These are phyloP conservation scores for Drosophila rufa DNA, from an alignment of 1,140 invertebrate genomes.

Conservation along the genomic window DNA sequence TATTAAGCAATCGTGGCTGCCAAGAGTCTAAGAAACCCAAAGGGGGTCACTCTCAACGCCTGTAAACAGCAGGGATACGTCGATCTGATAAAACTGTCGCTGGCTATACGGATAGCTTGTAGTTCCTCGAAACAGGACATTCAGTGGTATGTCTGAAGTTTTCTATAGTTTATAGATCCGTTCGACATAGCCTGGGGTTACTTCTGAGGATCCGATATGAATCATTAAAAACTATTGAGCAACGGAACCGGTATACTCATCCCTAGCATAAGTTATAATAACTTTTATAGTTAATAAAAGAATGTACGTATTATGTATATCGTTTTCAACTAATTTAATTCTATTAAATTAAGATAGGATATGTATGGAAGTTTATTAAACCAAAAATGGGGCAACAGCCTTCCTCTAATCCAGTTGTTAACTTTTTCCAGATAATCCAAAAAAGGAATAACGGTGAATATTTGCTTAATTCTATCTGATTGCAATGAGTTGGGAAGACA, in stretches of 20 bases:
- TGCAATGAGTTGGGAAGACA: not conserved
- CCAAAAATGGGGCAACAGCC: not conserved
- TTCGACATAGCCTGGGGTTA: too few relatives aligned
- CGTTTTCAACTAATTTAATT: too few relatives aligned
- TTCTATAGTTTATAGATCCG: not conserved
- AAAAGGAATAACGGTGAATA: not conserved
- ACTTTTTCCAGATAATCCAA: not conserved
- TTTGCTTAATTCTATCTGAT: not conserved
- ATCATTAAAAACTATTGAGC: too few relatives aligned
- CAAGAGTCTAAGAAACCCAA: conserved; percentile 30
- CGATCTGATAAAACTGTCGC: not conserved
- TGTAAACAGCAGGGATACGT: conserved; percentile 3
- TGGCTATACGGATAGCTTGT: not conserved
- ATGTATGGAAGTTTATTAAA: too few relatives aligned
- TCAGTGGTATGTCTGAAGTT: not conserved
- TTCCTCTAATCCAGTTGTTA: not conserved
- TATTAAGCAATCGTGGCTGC: conserved; percentile 22
- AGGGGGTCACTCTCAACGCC: conserved; percentile 12
- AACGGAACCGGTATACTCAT: too few relatives aligned
- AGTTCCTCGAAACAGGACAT: not conserved
- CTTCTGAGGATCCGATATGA: too few relatives aligned
- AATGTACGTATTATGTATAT: too few relatives aligned
- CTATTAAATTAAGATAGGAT: too few relatives aligned
- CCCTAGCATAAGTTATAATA: too few relatives aligned
- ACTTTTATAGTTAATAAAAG: too few relatives aligned